Evolutionary conservation across 1,140 invertebrate genomes (phyloP), one percentile per base, ranked within the genome.

Genomic region (Arctopsyche grandis): DNA sequence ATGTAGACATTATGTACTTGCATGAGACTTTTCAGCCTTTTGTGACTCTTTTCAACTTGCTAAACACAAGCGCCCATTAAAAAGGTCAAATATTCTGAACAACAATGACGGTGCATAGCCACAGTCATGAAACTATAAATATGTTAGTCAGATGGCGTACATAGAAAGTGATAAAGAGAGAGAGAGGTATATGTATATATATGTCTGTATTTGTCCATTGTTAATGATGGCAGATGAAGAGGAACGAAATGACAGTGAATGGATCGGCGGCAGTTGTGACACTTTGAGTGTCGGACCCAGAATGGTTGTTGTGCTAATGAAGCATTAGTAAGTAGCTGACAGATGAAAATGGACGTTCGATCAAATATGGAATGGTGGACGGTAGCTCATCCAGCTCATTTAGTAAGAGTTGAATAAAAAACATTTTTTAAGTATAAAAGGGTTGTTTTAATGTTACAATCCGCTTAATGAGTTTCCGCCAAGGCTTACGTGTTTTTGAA

Each of bases 161-260:
- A 52, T 52, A 52, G 48, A 52, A 52, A 52, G 48, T 52, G 48
- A 52, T 52, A 14, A 16, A 16, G 48, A 12, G 16, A 52, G 48
- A 16, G 16, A 14, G 48, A 52, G 4, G 12, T 3, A 52, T 52
- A 52, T n/a, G n/a, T n/a, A n/a, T n/a, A n/a, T n/a, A n/a, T n/a
- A n/a, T n/a, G n/a, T n/a, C n/a, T n/a, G n/a, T n/a, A n/a, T 52
- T 10, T 4, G 48, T 52, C 16, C 48, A 52, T 52, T 52, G 48
- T 52, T 52, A 52, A 38, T 12, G 16, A 10, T 4, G 16, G 1
- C 48, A 52, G 48, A 52, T 52, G 48, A 52, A 52, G 48, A 52
- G 48, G 48, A 52, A 52, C 48, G 48, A 52, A 52, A 52, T 10
- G 48, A 52, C 48, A 12, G 48, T 52, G 48, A 52, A 52, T 52